Evolutionary conservation across 2,888 invertebrate genomes (phyloP).

Genomic region (Cephonodes hylas): DNA sequence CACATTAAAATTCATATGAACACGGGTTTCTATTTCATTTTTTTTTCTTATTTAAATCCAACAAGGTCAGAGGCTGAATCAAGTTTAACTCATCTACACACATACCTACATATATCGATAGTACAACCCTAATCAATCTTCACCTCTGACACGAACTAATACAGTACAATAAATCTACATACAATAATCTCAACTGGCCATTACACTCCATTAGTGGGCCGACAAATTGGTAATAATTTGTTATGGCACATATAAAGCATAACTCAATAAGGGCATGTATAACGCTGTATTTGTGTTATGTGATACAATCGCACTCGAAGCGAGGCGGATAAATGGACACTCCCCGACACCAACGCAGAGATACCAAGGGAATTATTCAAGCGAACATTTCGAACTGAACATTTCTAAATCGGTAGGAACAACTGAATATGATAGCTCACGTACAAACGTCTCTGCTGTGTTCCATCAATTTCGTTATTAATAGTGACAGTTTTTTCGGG

Average conservation of each 20-base stretch:
- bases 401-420: constrained; percentile 14
- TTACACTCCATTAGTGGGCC: not conserved
- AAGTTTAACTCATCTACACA: too few species aligned
- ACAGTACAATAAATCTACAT: not conserved
- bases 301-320: not conserved
- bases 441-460: not conserved
- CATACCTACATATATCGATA: not conserved
- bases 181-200: not conserved
- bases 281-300: not conserved
- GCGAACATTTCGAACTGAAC: constrained; percentile 19
- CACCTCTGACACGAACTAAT: not conserved
- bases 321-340: constrained; percentile 20
- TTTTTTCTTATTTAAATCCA: not conserved
- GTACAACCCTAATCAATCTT: not conserved
- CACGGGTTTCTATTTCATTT: too few species aligned
- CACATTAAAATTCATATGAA: too few species aligned
- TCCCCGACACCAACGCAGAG: constrained; percentile 19
- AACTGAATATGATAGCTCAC: constrained; percentile 5
- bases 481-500: not conserved
- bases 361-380: constrained; percentile 26
- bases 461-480: not conserved
- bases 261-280: not conserved
- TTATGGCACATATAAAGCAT: not conserved
- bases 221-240: not conserved
- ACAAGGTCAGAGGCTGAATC: too few species aligned